phyloP scores from a whole-genome alignment of 37 sponge, comb jelly and placozoan species.

The Beroe ovata region DNA sequence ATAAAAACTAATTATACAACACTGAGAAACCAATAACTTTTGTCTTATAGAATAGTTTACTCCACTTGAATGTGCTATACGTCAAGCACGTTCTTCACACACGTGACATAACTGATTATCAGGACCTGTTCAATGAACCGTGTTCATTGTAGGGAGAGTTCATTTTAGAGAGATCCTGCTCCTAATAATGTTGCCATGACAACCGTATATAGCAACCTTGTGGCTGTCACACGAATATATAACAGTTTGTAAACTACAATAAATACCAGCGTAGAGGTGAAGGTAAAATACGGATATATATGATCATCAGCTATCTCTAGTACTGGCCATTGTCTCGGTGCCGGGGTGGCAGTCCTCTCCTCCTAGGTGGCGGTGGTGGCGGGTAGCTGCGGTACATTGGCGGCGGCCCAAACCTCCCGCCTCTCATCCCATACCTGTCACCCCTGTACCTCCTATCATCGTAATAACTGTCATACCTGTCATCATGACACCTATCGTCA shows the following conservation, averaged over 20 bases:
- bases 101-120: no score
- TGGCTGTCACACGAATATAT: no score
- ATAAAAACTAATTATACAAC: background rate
- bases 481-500: background rate
- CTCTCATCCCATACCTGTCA: background rate
- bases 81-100: no score
- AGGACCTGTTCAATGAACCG: no score
- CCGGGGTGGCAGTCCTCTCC: background rate
- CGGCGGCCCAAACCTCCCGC: background rate
- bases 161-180: background rate
- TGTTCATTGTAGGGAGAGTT: no score
- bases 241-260: background rate
- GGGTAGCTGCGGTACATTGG: slow-evolving; percentile 64
- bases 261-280: background rate
- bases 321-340: background rate
- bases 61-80: no score
- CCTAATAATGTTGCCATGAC: background rate
- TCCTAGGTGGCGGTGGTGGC: slow-evolving; percentile 58
- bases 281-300: no score
- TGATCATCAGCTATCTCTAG: background rate
- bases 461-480: slow-evolving; percentile 17
- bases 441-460: slow-evolving; percentile 44
- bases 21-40: no score
- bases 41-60: no score
- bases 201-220: background rate